A percentile compares a stretch with the other conserved stretches of the same genome.
phyloP scores from a whole-genome alignment of 2,797 vertebrate genomes.

The Scyliorhinus canicula region DNA sequence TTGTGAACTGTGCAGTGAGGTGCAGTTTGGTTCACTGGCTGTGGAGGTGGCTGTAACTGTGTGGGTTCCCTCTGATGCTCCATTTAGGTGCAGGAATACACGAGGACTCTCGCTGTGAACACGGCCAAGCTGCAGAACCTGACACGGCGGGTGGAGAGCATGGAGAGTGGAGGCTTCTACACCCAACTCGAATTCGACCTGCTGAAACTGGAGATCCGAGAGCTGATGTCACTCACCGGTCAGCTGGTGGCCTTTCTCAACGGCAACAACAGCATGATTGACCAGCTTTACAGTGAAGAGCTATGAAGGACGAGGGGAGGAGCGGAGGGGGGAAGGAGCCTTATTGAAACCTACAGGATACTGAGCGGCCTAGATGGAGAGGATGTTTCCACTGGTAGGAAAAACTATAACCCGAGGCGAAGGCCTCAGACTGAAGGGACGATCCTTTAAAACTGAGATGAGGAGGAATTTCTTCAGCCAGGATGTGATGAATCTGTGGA shows the following conservation, averaged over 20 bases:
- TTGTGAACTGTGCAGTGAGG: no score
- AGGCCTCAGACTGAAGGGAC: no score
- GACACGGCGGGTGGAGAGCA: neutral
- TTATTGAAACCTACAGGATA: no score
- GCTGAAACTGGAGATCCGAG: slow-evolving; percentile 1
- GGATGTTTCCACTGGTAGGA: no score
- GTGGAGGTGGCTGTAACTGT: neutral
- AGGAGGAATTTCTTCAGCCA: no score
- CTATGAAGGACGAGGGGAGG: no score
- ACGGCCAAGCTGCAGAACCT: neutral
- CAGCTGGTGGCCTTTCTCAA: neutral
- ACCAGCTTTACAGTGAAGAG: neutral
- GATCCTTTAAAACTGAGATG: no score
- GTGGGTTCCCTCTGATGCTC: neutral
- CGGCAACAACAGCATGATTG: neutral
- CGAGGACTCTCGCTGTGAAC: neutral
- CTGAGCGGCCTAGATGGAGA: no score
- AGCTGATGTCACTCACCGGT: neutral
- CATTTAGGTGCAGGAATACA: neutral
- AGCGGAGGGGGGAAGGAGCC: no score
- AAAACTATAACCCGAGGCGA: no score
- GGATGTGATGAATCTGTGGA: no score
- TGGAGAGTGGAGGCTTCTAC: neutral
- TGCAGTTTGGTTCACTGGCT: no score
- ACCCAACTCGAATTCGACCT: slow-evolving; percentile 20